Conservation (phyloP, 2,888 invertebrate species). For the Eupithecia inturbata region DNA sequence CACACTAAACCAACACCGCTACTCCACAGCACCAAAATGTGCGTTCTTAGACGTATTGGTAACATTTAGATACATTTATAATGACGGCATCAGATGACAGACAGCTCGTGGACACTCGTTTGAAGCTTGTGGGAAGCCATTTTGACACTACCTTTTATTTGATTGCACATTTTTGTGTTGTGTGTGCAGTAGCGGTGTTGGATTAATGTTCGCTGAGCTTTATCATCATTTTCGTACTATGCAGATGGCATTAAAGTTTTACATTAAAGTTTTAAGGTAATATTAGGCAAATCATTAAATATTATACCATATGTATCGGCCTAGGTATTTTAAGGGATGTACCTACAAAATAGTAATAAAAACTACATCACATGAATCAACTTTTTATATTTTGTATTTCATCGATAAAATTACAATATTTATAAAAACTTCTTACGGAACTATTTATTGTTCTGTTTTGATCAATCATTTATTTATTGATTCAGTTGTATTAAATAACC, state of each 20-base stretch:
- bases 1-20: neutral
- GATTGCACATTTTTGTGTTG: too few relatives aligned
- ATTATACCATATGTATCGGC: too few relatives aligned
- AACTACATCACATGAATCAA: conserved; percentile 61
- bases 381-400: conserved; percentile 72
- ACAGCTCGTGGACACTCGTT: too few relatives aligned
- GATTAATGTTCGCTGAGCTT: too few relatives aligned
- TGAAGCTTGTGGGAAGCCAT: neutral
- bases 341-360: neutral
- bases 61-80: neutral
- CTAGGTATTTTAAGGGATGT: too few relatives aligned
- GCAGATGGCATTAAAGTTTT: too few relatives aligned
- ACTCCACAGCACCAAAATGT: neutral
- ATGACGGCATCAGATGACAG: neutral
- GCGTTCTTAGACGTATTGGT: too few relatives aligned
- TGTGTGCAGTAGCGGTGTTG: too few relatives aligned
- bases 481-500: neutral
- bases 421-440: conserved; percentile 70
- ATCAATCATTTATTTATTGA: conserved; percentile 48
- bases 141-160: neutral
- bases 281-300: too few relatives aligned
- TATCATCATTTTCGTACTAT: too few relatives aligned
- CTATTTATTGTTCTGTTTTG: conserved; percentile 74
- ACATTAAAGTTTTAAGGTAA: too few relatives aligned
- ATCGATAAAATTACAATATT: conserved; percentile 67